Evolutionary conservation across 92 coral and sea anemone species (phyloP).

Genomic region (Epizoanthus illoricatus): DNA sequence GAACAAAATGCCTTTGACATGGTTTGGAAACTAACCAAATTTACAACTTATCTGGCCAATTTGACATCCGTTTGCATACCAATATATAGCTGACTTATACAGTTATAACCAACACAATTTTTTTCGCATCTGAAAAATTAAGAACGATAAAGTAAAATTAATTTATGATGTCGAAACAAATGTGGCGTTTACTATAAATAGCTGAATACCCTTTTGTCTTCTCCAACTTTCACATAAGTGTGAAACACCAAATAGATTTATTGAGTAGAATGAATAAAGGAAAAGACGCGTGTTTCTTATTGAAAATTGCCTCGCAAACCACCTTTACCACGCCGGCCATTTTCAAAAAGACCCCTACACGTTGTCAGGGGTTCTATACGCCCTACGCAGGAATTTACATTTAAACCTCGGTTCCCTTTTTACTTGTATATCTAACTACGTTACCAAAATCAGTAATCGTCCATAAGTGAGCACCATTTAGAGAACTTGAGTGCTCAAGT

Average conservation of each 20-base stretch:
- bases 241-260: conserved; percentile 13
- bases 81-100: too few relatives aligned
- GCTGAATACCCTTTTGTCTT: conserved; percentile 7
- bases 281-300: not conserved
- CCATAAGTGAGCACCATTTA: conserved; percentile 36
- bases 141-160: not conserved
- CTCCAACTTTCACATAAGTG: conserved; percentile 16
- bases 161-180: not conserved
- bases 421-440: not conserved
- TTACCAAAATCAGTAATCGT: conserved; percentile 39
- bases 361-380: conserved; percentile 28
- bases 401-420: not conserved
- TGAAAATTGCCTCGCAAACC: not conserved
- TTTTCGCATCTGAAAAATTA: too few relatives aligned
- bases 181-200: conserved; percentile 17
- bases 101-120: too few relatives aligned
- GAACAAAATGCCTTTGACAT: not conserved
- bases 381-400: conserved; percentile 13
- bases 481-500: conserved; percentile 44
- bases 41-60: not conserved
- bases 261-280: conserved; percentile 1
- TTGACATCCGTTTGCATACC: not conserved
- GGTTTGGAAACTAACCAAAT: not conserved
- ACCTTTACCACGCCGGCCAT: not conserved
- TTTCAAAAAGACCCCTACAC: not conserved